Base-by-base conservation (phyloP, 2,113 vertebrate genomes). In the Phalacrocorax carbo region DNA sequence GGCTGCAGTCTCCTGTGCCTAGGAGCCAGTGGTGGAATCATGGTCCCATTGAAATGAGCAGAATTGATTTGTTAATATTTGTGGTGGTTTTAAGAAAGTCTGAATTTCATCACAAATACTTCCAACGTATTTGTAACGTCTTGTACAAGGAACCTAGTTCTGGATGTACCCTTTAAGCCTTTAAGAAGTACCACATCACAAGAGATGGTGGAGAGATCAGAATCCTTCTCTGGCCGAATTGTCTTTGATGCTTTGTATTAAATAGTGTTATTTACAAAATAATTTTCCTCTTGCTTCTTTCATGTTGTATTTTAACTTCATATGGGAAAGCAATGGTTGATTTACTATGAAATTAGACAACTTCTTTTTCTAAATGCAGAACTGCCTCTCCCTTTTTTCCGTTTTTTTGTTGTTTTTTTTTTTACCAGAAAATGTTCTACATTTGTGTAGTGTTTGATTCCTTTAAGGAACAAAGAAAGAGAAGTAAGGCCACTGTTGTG, bases 381-480 rank as follows among this genome's bases (percentile, higher is more conserved):
- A 92, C 48, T 60, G 27, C n/a, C 5, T 90, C 21, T 78, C 25
- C 13, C 7, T 58, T 61, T 61, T 65, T 52, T 46, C 5, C 18
- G 66, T 73, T 12, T 64, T 8, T 15, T 36, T 36, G n/a, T 66
- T 18, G 38, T 26, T 11, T 49, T 21, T 15, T 10, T 11, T 46
- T 19, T 15, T 11, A 32, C n/a, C 30, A 82, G 58, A 77, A 71
- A 44, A 3, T 17, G 5, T 80, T 86, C 58, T 38, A 25, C 17
- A 36, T 89, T 89, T 82, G 5, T 81, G 29, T 60, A 55, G 68
- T 64, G 23, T 69, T 88, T 52, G 29, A 71, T 88, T 90, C 27
- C 15, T 70, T 79, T 82, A 84, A 91, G 70, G 70, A 96, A 93
- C 69, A 80, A 85, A 86, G 48, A 90, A 93, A 71, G 81, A 94